Conservation (phyloP, 1,140 invertebrate genomes). For the Aphaenogaster rudis region DNA sequence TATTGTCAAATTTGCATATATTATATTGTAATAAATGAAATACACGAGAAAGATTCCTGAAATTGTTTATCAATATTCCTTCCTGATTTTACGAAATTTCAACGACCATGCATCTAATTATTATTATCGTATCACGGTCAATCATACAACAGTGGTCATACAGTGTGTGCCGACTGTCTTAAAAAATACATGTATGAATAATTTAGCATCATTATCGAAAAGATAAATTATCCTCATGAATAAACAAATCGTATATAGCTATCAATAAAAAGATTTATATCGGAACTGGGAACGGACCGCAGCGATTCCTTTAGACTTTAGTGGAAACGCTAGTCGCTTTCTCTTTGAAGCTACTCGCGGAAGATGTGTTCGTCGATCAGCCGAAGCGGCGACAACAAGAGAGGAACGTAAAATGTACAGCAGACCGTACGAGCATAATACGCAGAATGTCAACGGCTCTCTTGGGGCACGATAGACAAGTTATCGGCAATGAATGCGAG, state of each 20-base stretch:
- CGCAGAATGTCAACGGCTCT: conserved; percentile 74
- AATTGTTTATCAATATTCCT: not conserved
- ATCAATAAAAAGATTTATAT: conserved; percentile 17
- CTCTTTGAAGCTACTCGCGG: conserved; percentile 29
- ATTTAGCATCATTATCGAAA: not conserved
- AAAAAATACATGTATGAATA: conserved; percentile 9
- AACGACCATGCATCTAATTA: not conserved
- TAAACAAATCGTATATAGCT: not conserved
- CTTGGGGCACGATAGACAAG: conserved; percentile 67
- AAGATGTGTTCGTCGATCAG: conserved; percentile 46
- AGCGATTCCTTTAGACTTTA: not conserved
- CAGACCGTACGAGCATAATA: conserved; percentile 67
- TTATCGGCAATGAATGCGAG: conserved; percentile 13
- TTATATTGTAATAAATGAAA: not conserved
- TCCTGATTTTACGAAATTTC: not conserved
- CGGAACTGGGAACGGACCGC: not conserved
- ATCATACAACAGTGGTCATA: not conserved
- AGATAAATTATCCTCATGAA: not conserved
- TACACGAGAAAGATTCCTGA: not conserved
- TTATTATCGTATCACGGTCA: not conserved
- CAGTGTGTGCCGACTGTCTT: too few relatives aligned
- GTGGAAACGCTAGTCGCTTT: conserved; percentile 42
- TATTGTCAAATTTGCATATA: not conserved
- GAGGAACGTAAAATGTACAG: conserved; percentile 43
- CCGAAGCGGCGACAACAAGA: conserved; percentile 52